Conservation (phyloP, 2,113 vertebrate species). For the Coryphaenoides rupestris region DNA sequence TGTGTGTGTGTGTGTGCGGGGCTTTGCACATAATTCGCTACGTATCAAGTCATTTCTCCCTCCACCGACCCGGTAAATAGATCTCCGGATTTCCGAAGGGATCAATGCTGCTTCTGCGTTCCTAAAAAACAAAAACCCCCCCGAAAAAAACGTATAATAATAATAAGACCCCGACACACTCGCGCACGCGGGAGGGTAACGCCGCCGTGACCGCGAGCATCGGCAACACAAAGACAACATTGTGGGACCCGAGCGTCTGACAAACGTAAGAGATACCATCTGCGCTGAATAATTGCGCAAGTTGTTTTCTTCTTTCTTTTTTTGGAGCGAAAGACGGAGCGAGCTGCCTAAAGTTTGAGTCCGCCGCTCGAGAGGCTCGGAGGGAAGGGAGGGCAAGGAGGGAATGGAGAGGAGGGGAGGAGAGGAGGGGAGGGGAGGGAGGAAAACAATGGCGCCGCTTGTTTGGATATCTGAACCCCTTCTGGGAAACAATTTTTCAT, state of each 20-base stretch:
- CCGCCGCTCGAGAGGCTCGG: no score
- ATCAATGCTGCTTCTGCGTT: conserved; percentile 43
- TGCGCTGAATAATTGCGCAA: conserved; percentile 42
- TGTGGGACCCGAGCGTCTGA: conserved; percentile 16
- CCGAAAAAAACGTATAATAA: no score
- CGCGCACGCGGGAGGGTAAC: conserved; percentile 17
- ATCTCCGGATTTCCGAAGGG: conserved; percentile 39
- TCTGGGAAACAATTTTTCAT: neutral
- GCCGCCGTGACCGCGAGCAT: conserved; percentile 11
- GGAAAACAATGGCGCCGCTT: conserved; percentile 41
- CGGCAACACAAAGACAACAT: conserved; percentile 35
- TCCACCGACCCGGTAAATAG: conserved; percentile 54
- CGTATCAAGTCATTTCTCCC: conserved; percentile 59
- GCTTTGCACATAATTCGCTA: conserved; percentile 24
- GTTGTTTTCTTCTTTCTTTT: conserved; percentile 17
- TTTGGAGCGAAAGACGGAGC: conserved; percentile 1
- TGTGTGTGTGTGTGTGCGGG: neutral
- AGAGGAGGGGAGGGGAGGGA: no score
- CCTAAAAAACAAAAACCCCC: no score
- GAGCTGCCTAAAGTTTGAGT: conserved; percentile 25
- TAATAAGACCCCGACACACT: conserved; percentile 4
- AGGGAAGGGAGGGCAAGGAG: no score
- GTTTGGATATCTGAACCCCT: conserved; percentile 14
- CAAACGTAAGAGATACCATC: conserved; percentile 44
- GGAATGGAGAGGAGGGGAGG: no score